Percentiles rank a stretch among this genome's conserved stretches.
Evolutionary conservation across 1,140 invertebrate genomes (phyloP).

Genomic region (Drosophila ananassae): DNA sequence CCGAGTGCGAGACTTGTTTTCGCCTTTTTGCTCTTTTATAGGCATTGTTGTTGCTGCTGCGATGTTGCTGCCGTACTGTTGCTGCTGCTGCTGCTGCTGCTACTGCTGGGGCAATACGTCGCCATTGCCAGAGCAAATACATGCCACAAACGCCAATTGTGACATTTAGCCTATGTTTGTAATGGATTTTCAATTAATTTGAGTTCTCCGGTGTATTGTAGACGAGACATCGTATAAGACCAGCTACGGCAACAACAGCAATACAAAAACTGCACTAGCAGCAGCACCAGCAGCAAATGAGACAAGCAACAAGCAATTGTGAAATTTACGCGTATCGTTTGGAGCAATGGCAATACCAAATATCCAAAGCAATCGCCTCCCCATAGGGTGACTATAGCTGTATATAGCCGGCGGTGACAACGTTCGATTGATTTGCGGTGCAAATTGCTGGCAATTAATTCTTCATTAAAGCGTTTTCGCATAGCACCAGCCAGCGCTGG

Average conservation of each 20-base stretch:
- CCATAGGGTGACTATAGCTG: conserved; percentile 28
- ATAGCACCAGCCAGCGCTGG: conserved; percentile 54
- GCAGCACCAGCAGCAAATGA: conserved; percentile 40
- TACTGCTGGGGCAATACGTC: conserved; percentile 66
- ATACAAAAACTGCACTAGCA: not conserved
- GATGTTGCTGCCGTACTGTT: conserved; percentile 26
- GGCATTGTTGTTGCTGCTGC: conserved; percentile 68
- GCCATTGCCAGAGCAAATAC: conserved; percentile 73
- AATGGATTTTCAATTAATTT: conserved; percentile 83
- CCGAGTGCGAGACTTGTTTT: conserved; percentile 79
- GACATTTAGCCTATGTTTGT: conserved; percentile 83
- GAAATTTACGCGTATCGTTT: conserved; percentile 76
- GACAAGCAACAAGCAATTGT: conserved; percentile 65
- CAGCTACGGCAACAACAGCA: conserved; percentile 32
- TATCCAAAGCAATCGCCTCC: conserved; percentile 38
- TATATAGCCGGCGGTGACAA: conserved; percentile 71
- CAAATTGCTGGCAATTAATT: conserved; percentile 83
- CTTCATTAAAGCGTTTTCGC: conserved; percentile 82
- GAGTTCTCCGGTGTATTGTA: conserved; percentile 83
- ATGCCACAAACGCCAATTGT: conserved; percentile 82
- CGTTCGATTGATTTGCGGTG: conserved; percentile 79
- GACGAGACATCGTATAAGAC: conserved; percentile 74
- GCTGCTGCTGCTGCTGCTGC: conserved; percentile 31
- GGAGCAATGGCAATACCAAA: conserved; percentile 41
- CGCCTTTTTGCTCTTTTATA: conserved; percentile 79